Evolutionary conservation across 2,113 vertebrate genomes (phyloP).

Genomic region (Formicarius rufipectus): DNA sequence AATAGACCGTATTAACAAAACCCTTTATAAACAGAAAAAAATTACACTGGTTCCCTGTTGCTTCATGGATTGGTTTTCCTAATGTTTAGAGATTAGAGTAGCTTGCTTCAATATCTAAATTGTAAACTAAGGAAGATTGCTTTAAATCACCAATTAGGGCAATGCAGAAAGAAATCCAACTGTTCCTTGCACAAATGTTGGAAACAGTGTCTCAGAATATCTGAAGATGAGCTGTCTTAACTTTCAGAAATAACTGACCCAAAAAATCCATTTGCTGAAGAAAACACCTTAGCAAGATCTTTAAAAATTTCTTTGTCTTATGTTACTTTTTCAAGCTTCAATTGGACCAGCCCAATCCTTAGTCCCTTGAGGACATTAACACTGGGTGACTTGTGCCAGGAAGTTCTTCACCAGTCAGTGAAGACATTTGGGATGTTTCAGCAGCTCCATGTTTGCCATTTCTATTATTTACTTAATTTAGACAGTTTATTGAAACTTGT

Average conservation of each 20-base stretch:
- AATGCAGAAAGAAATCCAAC: neutral
- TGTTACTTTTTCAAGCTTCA: neutral
- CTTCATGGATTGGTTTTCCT: neutral
- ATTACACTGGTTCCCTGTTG: neutral
- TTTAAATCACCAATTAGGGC: neutral
- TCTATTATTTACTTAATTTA: neutral
- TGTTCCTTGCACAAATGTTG: neutral
- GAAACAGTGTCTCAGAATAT: neutral
- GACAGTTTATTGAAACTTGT: neutral
- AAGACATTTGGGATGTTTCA: neutral
- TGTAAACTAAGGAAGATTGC: neutral
- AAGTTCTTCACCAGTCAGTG: neutral
- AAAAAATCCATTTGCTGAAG: neutral
- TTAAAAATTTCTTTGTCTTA: neutral
- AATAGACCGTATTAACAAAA: neutral
- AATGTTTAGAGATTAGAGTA: constrained; percentile 18
- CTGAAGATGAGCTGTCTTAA: neutral
- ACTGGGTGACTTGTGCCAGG: neutral
- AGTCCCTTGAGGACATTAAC: neutral
- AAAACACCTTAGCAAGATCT: neutral
- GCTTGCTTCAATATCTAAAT: neutral
- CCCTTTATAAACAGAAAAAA: neutral
- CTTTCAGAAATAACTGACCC: neutral
- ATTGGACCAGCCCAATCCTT: neutral
- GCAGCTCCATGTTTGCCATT: neutral